phyloP scores from a whole-genome alignment of 2,113 vertebrate species.

The Alces alces region DNA sequence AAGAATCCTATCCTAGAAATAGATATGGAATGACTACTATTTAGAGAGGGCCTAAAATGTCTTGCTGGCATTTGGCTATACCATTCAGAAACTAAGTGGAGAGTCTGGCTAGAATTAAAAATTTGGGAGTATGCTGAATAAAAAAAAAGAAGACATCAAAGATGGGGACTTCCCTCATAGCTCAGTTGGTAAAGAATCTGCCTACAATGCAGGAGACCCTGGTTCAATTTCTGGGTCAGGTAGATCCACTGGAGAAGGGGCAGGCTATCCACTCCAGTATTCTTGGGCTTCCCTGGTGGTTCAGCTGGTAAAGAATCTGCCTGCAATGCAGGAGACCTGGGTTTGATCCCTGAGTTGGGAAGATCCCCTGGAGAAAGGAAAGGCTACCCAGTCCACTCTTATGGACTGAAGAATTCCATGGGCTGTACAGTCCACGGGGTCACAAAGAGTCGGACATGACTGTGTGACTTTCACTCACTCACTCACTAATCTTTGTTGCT shows the following conservation, averaged over 20 bases:
- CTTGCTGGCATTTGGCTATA: neutral
- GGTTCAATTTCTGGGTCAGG: neutral
- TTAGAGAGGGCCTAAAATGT: neutral
- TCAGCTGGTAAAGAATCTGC: neutral
- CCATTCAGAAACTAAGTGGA: neutral
- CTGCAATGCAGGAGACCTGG: neutral
- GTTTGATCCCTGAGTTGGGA: neutral
- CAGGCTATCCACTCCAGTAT: neutral
- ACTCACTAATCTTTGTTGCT: neutral
- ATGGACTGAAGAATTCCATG: neutral
- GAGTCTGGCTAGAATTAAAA: neutral
- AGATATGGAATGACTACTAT: neutral
- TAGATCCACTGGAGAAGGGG: neutral
- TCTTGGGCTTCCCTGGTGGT: neutral
- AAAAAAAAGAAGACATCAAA: neutral
- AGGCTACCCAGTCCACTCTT: neutral
- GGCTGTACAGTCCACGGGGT: neutral
- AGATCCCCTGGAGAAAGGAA: neutral
- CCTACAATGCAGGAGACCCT: neutral
- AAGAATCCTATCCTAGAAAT: neutral
- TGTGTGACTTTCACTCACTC: neutral
- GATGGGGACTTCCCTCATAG: neutral
- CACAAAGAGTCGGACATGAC: neutral
- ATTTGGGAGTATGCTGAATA: neutral
- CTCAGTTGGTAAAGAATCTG: neutral